Evolutionary conservation across 2,113 vertebrate genomes (phyloP).

Genomic region (Progne subis): DNA sequence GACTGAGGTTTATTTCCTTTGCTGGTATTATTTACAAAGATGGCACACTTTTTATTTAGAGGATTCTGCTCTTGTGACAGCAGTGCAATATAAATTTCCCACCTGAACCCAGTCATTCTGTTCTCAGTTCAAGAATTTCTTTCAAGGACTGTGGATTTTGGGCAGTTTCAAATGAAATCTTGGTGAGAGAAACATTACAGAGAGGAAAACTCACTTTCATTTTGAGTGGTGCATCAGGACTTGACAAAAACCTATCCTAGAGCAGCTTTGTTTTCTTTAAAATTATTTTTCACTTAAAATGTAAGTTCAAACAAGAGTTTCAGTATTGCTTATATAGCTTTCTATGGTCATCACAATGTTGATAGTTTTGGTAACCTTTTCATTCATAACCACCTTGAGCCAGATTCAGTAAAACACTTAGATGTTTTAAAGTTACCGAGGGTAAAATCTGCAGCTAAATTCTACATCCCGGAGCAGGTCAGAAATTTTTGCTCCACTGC

Average conservation of each 20-base stretch:
- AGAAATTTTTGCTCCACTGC: background rate
- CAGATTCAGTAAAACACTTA: background rate
- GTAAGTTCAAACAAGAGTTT: background rate
- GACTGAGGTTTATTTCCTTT: background rate
- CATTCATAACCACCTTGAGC: background rate
- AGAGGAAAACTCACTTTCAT: background rate
- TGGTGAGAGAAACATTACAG: background rate
- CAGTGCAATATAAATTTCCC: background rate
- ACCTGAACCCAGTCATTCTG: background rate
- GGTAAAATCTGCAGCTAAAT: background rate
- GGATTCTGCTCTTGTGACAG: background rate
- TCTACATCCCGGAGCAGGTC: background rate
- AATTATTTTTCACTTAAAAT: background rate
- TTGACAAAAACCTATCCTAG: background rate
- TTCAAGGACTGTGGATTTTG: background rate
- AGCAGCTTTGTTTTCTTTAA: background rate
- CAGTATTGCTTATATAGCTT: background rate
- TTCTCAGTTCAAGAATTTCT: background rate
- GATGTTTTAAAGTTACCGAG: background rate
- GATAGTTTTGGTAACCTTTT: background rate
- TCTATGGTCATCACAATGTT: rapidly evolving
- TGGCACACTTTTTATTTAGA: background rate
- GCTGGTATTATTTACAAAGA: background rate
- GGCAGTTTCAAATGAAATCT: background rate
- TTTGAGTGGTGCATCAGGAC: background rate